Evolutionary conservation across 2,113 vertebrate genomes (phyloP), one percentile per base, ranked within the genome.

Genomic region (Solenodon paradoxus): DNA sequence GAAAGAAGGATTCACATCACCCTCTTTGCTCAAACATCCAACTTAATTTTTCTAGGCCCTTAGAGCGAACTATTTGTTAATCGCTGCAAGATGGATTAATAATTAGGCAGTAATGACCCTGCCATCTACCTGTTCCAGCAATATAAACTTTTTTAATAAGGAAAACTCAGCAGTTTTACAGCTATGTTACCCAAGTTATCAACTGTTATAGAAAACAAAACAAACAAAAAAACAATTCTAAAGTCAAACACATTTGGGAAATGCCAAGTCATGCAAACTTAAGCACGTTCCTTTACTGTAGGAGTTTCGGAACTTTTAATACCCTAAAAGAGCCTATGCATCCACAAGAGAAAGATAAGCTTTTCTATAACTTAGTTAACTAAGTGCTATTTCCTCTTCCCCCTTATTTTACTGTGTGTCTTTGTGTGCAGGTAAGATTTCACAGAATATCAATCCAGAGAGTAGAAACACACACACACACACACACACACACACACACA

Each of bases 1-100:
- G 47, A 90, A 86, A 66, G 10, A 69, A 7, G 40, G 4, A 35
- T 15, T 94, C 74, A 42, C 1, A n/a, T 66, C 7, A 90, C 24
- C 20, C 26, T 92, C 19, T 49, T 77, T 78, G 28, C 45, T 81
- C 61, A 81, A 79, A 75, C 55, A 74, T 30, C 9, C 12, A 61
- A 57, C 28, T 82, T 24, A 94, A 79, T 96, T 95, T n/a, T 74
- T 42, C 47, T n/a, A 90, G 77, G 28, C 38, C 49, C 20, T 80
- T 40, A 61, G 87, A 94, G 64, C 83, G 12, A 88, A 92, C 55
- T 93, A 16, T 5, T 49, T 74, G 57, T 80, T 95, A 45, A 35
- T 59, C 13, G 91, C 82, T 77, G 59, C 63, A 59, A 79, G 64
- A 86, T 63, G 57, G 53, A 74, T 45, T 85, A 90, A 72, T 71